Evolutionary conservation across 2,888 invertebrate species (phyloP), one percentile per base, ranked within the genome.

Genomic region (Meganola albula): DNA sequence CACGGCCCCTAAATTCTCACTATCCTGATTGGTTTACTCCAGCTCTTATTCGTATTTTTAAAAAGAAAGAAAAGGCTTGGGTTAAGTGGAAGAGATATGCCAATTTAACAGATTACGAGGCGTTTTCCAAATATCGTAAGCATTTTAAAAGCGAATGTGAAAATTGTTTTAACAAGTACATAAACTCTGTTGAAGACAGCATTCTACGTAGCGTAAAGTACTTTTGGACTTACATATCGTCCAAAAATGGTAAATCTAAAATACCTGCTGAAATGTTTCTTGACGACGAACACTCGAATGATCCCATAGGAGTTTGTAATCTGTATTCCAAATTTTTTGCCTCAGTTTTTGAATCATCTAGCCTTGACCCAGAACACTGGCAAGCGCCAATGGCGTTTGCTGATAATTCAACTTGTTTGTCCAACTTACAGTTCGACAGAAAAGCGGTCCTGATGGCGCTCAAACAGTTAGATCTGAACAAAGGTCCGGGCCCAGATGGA

Each of bases 191-290:
- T 2, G 24, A 24, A 10, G 8, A 24, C 24, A 24, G 8, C 11
- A 24, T 24, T 24, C 24, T 12, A 7, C 10, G 6, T 12, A 11
- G 6, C 12, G 12, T 24, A 2, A 24, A 24, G 8, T 12, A 24
- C 11, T 24, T 24, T 24, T 24, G 24, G 24, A 11, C 24, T 7
- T 24, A 24, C 6, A 11, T 24, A 10, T 24, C 24, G 10, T 24
- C 24, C 7, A 24, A 3, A 11, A 5, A 24, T 6, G 24, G 24
- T 2, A 24, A 24, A 24, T 10, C 24, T 24, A 24, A 24, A 2
- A 11, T 11, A 7, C 24, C 24, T 24, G 24, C 24, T 7, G 12
- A 24, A 3, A 24, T 24, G 24, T 24, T 7, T 8, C 12, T 12
- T 12, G 6, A 24, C 2, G 12, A 24, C 12, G 12, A 12, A 11